Base-by-base conservation (phyloP, 2,113 vertebrate species). In the Mormyrus lacerda region DNA sequence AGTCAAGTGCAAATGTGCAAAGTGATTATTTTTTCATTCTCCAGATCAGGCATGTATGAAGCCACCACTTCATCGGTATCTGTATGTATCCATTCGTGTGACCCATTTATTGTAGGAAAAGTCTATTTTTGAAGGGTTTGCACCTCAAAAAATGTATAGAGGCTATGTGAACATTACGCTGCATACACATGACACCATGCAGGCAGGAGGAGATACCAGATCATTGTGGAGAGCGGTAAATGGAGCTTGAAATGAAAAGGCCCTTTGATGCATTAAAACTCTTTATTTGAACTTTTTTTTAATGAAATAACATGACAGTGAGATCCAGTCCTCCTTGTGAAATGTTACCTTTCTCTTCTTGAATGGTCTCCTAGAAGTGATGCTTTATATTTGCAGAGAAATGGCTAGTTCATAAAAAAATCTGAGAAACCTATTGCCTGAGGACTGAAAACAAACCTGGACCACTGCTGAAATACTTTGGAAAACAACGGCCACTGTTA, bases 221-320 rank as follows among this genome's bases (percentile, higher is more conserved):
- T 50, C 84, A 27, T 47, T 31, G 84, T 17, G 47, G 44, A 51
- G 84, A 17, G 44, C n/a, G 27, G 47, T 85, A 85, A 85, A 85
- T 85, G 84, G 48, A 35, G 48, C 84, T 15, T 85, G 84, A 85
- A 85, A 85, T 85, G 84, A 85, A 85, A 85, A 85, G 84, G 27
- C 84, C 47, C 84, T 85, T 51, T 85, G 84, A 85, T 85, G 84
- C 84, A 48, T 85, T 85, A 51, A 48, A 85, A 85, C 10, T 50
- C 84, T 50, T 31, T 50, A 50, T 85, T 85, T 48, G 8, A 50
- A 15, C 47, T 85, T 85, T 47, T 15, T 84, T 85, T 85, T 50
- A 45, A 47, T 85, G n/a, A 48, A 21, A 85, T 27, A 50, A 85
- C 45, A 50, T 24, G 45, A 85, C 84, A 24, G 47, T 50, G 47